A percentile compares a stretch with the other conserved stretches of the same genome.
These are phyloP conservation scores for Anthophora plumipes DNA, from an alignment of 2,888 invertebrate genomes.

Conservation along the genomic window DNA sequence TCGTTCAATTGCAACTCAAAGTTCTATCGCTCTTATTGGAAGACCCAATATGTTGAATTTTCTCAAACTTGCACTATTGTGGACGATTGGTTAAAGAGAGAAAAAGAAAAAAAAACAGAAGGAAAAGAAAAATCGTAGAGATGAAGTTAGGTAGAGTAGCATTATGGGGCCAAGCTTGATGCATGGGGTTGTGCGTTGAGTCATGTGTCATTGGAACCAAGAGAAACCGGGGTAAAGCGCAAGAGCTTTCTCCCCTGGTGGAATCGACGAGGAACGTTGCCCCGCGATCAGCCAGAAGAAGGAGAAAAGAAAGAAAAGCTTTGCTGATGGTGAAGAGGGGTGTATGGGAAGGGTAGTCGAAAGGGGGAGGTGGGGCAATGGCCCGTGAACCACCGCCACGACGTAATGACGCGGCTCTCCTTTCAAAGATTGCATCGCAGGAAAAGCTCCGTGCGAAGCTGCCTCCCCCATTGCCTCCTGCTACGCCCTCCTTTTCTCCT, in stretches of 20 bases:
- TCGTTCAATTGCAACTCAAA: too few relatives aligned
- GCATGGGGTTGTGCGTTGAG: conserved; percentile 80
- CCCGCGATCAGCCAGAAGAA: conserved; percentile 70
- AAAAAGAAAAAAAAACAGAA: too few relatives aligned
- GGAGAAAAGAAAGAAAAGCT: conserved; percentile 73
- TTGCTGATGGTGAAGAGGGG: conserved; percentile 61
- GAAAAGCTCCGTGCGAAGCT: conserved; percentile 80
- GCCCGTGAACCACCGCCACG: conserved; percentile 83
- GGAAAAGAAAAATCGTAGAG: too few relatives aligned
- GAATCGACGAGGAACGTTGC: conserved; percentile 62
- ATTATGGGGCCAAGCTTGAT: conserved; percentile 60
- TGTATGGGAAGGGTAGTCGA: conserved; percentile 49
- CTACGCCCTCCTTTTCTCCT: conserved; percentile 62
- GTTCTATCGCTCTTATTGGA: too few relatives aligned
- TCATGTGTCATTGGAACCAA: conserved; percentile 83
- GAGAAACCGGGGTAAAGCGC: conserved; percentile 73
- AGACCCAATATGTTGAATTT: too few relatives aligned
- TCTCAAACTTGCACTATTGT: too few relatives aligned
- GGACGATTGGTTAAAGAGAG: too few relatives aligned
- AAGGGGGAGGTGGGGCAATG: conserved; percentile 81
- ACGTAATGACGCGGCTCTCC: conserved; percentile 84
- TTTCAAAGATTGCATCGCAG: conserved; percentile 85
- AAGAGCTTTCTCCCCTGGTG: conserved; percentile 45
- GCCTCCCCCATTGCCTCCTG: conserved; percentile 71
- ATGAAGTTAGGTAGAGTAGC: background rate